Percentiles rank a stretch among this genome's conserved stretches.
Conservation (phyloP, 2,888 invertebrate genomes). For the Tenthredo mesomela region DNA sequence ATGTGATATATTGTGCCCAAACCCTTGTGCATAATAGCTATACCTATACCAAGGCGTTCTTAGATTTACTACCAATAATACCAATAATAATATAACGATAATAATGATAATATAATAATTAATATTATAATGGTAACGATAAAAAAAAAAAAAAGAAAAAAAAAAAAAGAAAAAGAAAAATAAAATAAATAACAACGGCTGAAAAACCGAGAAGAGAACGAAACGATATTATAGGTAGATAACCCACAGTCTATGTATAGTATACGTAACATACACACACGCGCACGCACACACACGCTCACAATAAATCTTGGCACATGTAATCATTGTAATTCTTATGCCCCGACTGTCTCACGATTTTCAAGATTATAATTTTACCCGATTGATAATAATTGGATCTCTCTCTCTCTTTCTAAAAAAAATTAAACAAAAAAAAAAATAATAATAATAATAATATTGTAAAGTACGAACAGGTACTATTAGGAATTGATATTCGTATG, state of each 20-base stretch:
- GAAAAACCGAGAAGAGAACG: background rate
- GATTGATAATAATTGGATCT: background rate
- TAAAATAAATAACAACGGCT: conserved; percentile 2
- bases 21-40: background rate
- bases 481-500: background rate
- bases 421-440: background rate
- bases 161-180: background rate
- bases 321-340: background rate
- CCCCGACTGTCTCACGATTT: background rate
- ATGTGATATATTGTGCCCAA: background rate
- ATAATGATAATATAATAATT: background rate
- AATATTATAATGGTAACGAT: conserved; percentile 24
- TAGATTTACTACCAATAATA: conserved; percentile 15
- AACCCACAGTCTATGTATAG: background rate
- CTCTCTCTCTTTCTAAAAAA: background rate
- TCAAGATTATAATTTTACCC: background rate
- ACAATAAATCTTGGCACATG: background rate
- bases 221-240: background rate
- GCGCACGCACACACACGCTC: background rate
- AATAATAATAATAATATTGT: background rate
- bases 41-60: background rate
- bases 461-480: background rate
- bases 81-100: background rate
- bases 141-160: background rate
- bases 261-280: background rate